Conservation (phyloP, 2,888 invertebrate genomes). For the Drosophila monieri region DNA sequence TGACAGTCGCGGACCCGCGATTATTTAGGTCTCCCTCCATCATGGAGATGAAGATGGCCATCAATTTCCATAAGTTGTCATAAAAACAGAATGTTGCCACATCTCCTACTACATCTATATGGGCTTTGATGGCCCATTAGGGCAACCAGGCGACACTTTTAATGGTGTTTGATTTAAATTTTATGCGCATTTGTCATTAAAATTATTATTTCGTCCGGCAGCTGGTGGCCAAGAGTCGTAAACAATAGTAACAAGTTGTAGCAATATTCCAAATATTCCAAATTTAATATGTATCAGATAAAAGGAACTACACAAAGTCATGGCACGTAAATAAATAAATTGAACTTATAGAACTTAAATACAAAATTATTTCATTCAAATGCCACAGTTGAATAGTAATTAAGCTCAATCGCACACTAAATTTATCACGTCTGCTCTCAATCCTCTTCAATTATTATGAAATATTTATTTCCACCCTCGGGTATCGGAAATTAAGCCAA, state of each 20-base stretch:
- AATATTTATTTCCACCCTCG: slow-evolving; percentile 39
- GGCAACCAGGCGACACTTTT: slow-evolving; percentile 55
- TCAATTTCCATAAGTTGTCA: slow-evolving; percentile 77
- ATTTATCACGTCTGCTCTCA: slow-evolving; percentile 4
- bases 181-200: slow-evolving; percentile 69
- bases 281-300: not conserved
- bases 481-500: slow-evolving; percentile 66
- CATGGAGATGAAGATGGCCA: slow-evolving; percentile 58
- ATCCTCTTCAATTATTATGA: slow-evolving; percentile 29
- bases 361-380: not conserved
- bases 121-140: slow-evolving; percentile 58
- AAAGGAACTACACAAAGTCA: not conserved
- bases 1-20: slow-evolving; percentile 16
- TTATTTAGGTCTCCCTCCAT: slow-evolving; percentile 22
- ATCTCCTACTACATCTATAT: slow-evolving; percentile 38
- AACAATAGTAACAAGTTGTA: slow-evolving; percentile 22
- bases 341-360: too few relatives aligned
- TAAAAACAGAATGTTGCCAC: slow-evolving; percentile 67
- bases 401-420: not conserved
- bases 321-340: not conserved
- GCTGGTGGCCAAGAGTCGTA: slow-evolving; percentile 49
- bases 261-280: not conserved
- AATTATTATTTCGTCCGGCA: slow-evolving; percentile 60
- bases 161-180: slow-evolving; percentile 72
- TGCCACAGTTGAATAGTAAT: not conserved